A percentile compares a stretch with the other conserved stretches of the same genome.
Evolutionary conservation across 2,113 vertebrate species (phyloP).

Genomic region (Strix aluco): DNA sequence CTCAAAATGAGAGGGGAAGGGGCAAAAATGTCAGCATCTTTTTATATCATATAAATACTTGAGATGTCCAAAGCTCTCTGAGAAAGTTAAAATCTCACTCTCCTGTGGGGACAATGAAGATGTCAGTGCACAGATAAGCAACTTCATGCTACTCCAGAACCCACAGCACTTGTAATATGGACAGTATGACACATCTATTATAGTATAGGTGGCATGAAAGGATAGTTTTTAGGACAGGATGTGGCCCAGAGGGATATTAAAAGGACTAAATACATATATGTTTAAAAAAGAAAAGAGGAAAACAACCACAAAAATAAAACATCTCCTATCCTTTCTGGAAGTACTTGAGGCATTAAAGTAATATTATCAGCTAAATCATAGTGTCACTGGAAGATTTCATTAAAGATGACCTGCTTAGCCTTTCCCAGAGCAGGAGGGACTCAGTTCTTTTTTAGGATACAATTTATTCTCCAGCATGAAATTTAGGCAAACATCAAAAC

Average conservation of each 20-base stretch:
- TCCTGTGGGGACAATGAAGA: neutral
- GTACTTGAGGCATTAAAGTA: neutral
- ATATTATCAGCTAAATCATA: neutral
- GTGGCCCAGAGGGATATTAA: neutral
- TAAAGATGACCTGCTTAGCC: neutral
- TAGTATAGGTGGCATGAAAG: neutral
- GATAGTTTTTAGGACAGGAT: neutral
- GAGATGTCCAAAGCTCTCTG: neutral
- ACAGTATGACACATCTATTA: neutral
- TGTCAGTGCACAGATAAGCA: neutral
- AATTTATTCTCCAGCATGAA: neutral
- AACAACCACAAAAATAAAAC: neutral
- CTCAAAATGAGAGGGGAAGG: neutral
- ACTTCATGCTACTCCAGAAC: neutral
- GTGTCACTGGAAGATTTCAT: neutral
- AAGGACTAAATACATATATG: neutral
- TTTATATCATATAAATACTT: neutral
- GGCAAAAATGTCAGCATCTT: neutral
- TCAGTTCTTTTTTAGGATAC: neutral
- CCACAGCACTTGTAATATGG: neutral
- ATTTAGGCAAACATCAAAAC: neutral
- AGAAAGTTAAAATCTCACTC: neutral
- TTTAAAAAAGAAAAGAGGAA: neutral
- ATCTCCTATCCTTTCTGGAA: neutral
- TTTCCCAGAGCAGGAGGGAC: neutral